phyloP scores from a whole-genome alignment of 2,888 invertebrate genomes.

The Neoscelio sp. region DNA sequence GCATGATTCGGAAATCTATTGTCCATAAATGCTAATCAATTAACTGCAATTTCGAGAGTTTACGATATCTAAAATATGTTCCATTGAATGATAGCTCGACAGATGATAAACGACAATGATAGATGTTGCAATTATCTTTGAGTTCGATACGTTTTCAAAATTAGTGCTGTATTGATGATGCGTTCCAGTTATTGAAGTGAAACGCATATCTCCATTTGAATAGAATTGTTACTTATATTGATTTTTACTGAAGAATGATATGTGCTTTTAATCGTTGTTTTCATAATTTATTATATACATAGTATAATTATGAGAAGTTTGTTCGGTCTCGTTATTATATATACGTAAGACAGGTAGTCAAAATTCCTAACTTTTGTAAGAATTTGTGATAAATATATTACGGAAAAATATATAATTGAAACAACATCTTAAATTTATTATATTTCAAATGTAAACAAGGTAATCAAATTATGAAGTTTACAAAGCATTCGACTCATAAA shows the following conservation, averaged over 20 bases:
- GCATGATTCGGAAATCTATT: constrained; percentile 34
- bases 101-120: constrained; percentile 57
- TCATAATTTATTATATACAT: constrained; percentile 7
- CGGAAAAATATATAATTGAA: no score
- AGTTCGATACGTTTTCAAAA: constrained; percentile 46
- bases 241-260: constrained; percentile 13
- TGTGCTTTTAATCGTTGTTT: not conserved
- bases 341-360: no score
- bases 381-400: no score
- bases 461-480: no score
- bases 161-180: constrained; percentile 26
- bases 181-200: constrained; percentile 8
- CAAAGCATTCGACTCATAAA: no score
- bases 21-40: constrained; percentile 49
- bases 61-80: constrained; percentile 45
- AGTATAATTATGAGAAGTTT: no score
- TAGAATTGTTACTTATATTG: constrained; percentile 2
- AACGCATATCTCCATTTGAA: constrained; percentile 3
- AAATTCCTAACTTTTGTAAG: no score
- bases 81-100: constrained; percentile 40
- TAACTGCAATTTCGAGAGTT: constrained; percentile 46
- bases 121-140: constrained; percentile 53
- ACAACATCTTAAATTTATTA: no score
- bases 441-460: no score
- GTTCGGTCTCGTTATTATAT: no score